A percentile compares a stretch with the other conserved stretches of the same genome.
Conservation (phyloP, 2,888 invertebrate genomes). For the Villa cingulata region DNA sequence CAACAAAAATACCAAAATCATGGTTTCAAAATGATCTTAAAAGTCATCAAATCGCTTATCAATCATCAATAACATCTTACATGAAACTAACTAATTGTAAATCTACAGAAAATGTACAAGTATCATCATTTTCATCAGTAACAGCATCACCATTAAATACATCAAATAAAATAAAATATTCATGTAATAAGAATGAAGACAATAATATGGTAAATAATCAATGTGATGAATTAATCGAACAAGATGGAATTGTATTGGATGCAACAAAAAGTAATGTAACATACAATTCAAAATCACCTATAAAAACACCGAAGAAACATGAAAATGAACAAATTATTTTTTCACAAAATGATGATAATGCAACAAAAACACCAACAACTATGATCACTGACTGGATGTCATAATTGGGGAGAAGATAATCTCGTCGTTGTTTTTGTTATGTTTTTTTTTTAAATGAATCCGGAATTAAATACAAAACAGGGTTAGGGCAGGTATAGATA, state of each 20-base stretch:
- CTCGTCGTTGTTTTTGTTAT: too few relatives aligned
- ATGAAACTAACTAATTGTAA: not conserved
- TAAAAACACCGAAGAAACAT: not conserved
- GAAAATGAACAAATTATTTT: not conserved
- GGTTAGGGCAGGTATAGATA: too few relatives aligned
- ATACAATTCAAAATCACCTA: not conserved
- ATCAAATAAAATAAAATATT: not conserved
- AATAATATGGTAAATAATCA: too few relatives aligned
- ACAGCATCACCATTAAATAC: too few relatives aligned
- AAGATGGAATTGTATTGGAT: not conserved
- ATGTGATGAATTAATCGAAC: not conserved
- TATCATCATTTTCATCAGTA: too few relatives aligned
- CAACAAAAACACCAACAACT: not conserved
- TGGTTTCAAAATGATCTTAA: slow-evolving; percentile 21
- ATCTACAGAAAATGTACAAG: not conserved
- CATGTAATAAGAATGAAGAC: not conserved
- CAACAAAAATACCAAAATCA: slow-evolving; percentile 23
- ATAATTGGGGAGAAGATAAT: too few relatives aligned
- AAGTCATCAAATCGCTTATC: slow-evolving; percentile 8
- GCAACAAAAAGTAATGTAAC: not conserved
- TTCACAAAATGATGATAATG: not conserved
- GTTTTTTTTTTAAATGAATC: too few relatives aligned
- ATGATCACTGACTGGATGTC: not conserved
- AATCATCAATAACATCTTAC: slow-evolving; percentile 13
- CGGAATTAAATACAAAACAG: too few relatives aligned